Evolutionary conservation across 2,888 invertebrate genomes (phyloP).

Genomic region (Acleris laterana): DNA sequence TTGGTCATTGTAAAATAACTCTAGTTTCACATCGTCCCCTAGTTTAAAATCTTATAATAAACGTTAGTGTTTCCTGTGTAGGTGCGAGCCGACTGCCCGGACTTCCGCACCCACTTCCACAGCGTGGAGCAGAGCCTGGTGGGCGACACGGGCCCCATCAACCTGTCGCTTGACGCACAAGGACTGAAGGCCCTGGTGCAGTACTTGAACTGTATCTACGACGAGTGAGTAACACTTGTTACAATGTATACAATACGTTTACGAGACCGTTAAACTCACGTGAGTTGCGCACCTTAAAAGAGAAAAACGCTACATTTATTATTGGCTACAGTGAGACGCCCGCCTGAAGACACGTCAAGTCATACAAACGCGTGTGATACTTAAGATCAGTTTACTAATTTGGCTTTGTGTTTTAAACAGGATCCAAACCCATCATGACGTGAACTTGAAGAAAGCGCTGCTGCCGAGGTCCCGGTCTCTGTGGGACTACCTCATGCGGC

Average conservation of each 20-base stretch:
- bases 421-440: slow-evolving; percentile 63
- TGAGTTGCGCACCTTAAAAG: too few species aligned
- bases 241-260: too few species aligned
- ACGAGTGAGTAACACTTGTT: slow-evolving; percentile 79
- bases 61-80: slow-evolving; percentile 49
- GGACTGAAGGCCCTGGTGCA: slow-evolving; percentile 17
- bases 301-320: too few species aligned
- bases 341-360: too few species aligned
- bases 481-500: slow-evolving; percentile 69
- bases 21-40: too few species aligned
- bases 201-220: slow-evolving; percentile 81
- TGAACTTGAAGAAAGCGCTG: slow-evolving; percentile 61
- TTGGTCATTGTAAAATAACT: too few species aligned
- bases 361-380: neutral
- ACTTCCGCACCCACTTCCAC: slow-evolving; percentile 92
- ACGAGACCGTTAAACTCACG: too few species aligned
- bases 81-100: slow-evolving; percentile 92
- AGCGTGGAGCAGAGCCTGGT: slow-evolving; percentile 91
- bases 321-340: too few species aligned
- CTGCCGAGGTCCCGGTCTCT: slow-evolving; percentile 61
- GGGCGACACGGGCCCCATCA: slow-evolving; percentile 84
- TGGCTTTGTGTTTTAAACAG: slow-evolving; percentile 44
- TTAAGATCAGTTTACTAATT: neutral
- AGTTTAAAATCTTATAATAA: too few species aligned
- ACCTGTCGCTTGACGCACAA: slow-evolving; percentile 87